A percentile compares a stretch with the other conserved stretches of the same genome.
Conservation (phyloP, 2,888 invertebrate species). For the Sinopyrophorus schimmeli region DNA sequence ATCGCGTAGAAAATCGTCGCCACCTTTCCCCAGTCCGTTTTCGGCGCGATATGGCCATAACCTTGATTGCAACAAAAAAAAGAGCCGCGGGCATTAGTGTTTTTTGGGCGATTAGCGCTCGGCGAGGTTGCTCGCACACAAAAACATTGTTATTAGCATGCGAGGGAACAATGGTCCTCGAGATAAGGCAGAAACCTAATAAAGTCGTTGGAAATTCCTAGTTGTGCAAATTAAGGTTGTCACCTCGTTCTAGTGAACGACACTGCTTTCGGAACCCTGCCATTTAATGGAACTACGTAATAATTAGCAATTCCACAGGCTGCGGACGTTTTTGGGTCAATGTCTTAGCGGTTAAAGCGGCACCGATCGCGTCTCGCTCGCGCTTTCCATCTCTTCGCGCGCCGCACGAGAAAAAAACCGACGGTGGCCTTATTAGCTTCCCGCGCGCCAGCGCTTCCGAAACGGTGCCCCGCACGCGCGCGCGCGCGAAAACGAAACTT, state of each 20-base stretch:
- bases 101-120: too few species aligned
- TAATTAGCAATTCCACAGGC: slow-evolving; percentile 20
- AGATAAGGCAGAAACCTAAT: background rate
- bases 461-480: too few species aligned
- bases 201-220: slow-evolving; percentile 12
- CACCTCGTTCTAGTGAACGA: slow-evolving; percentile 20
- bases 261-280: slow-evolving; percentile 15
- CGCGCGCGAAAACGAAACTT: too few species aligned
- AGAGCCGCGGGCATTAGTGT: too few species aligned
- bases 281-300: slow-evolving; percentile 15
- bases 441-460: too few species aligned
- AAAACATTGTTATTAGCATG: too few species aligned
- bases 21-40: slow-evolving; percentile 91
- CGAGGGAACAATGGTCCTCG: too few species aligned
- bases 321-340: slow-evolving; percentile 30
- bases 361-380: slow-evolving; percentile 26
- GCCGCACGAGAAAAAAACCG: too few species aligned
- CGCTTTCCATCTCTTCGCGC: slow-evolving; percentile 23
- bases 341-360: slow-evolving; percentile 24
- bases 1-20: slow-evolving; percentile 96
- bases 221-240: slow-evolving; percentile 13
- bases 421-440: too few species aligned
- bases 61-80: too few species aligned
- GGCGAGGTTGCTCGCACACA: too few species aligned
- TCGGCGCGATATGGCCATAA: slow-evolving; percentile 93